Evolutionary conservation across 2,113 vertebrate genomes (phyloP).

Genomic region (Lepisosteus oculatus): DNA sequence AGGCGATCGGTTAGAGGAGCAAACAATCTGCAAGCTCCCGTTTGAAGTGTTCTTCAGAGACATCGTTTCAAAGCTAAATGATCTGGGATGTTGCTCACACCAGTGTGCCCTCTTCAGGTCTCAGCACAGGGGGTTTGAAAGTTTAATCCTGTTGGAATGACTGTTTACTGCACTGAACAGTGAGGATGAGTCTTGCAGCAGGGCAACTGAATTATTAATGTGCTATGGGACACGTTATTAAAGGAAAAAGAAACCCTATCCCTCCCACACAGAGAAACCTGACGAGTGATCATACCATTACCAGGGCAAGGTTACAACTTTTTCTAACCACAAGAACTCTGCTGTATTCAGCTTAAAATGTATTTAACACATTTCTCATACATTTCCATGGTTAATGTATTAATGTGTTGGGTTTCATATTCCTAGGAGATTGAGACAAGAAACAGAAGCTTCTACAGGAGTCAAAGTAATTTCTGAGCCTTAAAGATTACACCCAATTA

Average conservation of each 20-base stretch:
- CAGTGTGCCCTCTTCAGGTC: conserved; percentile 9
- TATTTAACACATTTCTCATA: neutral
- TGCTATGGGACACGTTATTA: conserved; percentile 44
- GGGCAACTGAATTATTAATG: conserved; percentile 50
- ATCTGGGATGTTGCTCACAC: neutral
- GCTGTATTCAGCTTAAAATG: neutral
- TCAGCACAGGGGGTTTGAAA: neutral
- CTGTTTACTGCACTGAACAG: conserved; percentile 8
- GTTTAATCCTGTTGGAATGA: conserved; percentile 27
- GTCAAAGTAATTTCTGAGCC: no score
- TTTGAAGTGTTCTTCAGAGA: conserved; percentile 58
- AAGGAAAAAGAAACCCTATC: conserved; percentile 25
- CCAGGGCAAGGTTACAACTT: conserved; percentile 1
- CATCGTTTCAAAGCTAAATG: conserved; percentile 29
- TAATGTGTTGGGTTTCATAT: neutral
- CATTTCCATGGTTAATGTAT: neutral
- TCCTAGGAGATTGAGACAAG: conserved; percentile 16
- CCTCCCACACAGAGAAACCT: conserved; percentile 6
- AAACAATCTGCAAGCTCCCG: conserved; percentile 50
- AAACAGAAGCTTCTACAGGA: no score
- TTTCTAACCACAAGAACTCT: neutral
- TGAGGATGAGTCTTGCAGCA: conserved; percentile 27
- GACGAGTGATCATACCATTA: neutral
- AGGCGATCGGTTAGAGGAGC: conserved; percentile 19
- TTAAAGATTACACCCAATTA: conserved; percentile 1